Base-by-base conservation (phyloP, 2,797 vertebrate genomes). In the Neoniphon sammara region DNA sequence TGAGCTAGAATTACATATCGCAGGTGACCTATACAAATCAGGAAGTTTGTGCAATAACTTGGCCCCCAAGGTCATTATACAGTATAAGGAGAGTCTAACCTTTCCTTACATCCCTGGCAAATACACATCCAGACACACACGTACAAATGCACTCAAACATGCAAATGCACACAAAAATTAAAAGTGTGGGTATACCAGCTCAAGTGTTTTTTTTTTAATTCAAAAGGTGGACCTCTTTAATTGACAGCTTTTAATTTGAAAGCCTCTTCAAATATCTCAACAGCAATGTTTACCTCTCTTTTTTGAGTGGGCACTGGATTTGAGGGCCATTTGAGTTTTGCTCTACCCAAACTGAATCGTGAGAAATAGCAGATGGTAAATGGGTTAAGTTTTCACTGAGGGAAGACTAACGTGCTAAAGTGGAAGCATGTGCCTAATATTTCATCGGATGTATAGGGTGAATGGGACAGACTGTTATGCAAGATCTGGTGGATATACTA, bases 21-120 rank as follows among this genome's bases (percentile, higher is more conserved):
- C 57, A 63, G 64, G 61, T 85, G 79, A 87, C 84, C 76, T 66
- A 68, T 73, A 62, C 71, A 74, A 71, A 81, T 71, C 42, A 47
- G 75, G 58, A 77, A 77, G 61, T 81, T 82, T 84, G 79, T 56
- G 69, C 66, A 85, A 49, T 5, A 54, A 47, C 25, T 17, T 53
- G 46, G 39, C 66, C 27, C 15, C 54, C 6, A 49, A 72, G 75
- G 60, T 54, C 60, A 61, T 44, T 39, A 42, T 30, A 73, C 23
- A 70, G 56, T 14, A 42, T 18, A 53, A 47, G 25, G 23, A 55
- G 34, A 56, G 39, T 74, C 36, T 62, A 20, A 62, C n/a, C 55
- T 66, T n/a, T 56, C 34, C 36, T 36, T 64, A n/a, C 27, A 10
- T 25, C 50, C 21, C 25, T 25, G 2, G 47, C 70, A 23, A 27